These are phyloP conservation scores for Microctenopoma steveboyesi DNA, from an alignment of 2,797 vertebrate genomes.

Conservation along the genomic window DNA sequence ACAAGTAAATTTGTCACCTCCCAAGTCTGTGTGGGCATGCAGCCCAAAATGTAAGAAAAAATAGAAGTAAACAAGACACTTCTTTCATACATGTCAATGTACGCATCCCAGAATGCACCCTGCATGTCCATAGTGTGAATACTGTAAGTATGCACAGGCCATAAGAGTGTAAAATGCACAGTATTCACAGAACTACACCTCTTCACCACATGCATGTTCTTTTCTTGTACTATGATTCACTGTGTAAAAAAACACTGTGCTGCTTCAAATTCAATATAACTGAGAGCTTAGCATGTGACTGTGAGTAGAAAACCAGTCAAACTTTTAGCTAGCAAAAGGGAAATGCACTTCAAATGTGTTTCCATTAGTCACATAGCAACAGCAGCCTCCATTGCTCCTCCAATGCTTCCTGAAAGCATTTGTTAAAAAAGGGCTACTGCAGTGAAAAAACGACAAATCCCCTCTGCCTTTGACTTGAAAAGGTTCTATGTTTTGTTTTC, in stretches of 20 bases:
- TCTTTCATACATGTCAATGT: no score
- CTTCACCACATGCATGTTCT: neutral
- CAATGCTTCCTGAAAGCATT: conserved; percentile 38
- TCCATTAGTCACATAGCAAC: conserved; percentile 77
- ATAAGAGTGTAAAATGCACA: conserved; percentile 4
- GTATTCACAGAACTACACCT: conserved; percentile 6
- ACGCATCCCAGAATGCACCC: no score
- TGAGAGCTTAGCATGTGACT: conserved; percentile 44
- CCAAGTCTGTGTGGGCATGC: no score
- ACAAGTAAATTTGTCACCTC: no score
- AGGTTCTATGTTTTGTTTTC: conserved; percentile 22
- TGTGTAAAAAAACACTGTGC: conserved; percentile 17
- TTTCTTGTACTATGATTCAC: conserved; percentile 39
- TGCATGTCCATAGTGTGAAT: no score
- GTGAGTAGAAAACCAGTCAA: conserved; percentile 34
- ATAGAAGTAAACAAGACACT: no score
- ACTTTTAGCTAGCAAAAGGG: conserved; percentile 55
- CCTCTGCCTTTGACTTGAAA: conserved; percentile 8
- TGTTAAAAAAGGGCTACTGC: conserved; percentile 37
- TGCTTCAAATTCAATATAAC: conserved; percentile 26
- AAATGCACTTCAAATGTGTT: conserved; percentile 59
- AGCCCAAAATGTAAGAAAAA: no score
- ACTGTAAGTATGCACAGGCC: no score
- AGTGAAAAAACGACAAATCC: conserved; percentile 33
- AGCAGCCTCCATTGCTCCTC: conserved; percentile 26